Evolutionary conservation across 2,888 invertebrate species (phyloP).

Genomic region (Agonopterix heracliana): DNA sequence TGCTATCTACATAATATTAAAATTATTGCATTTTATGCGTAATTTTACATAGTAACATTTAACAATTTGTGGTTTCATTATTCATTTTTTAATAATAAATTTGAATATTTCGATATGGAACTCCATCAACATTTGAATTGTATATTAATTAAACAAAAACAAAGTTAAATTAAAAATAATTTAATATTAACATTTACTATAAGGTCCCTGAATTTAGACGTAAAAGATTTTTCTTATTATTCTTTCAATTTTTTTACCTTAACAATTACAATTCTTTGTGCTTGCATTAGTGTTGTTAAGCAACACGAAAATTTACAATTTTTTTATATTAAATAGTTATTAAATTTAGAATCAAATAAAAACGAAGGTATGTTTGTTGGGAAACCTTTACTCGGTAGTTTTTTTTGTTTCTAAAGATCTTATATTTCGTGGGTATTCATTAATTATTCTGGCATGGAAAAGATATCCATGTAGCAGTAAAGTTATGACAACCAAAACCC

Average conservation of each 20-base stretch:
- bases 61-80: conserved; percentile 4
- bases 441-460: too few relatives aligned
- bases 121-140: neutral
- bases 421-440: too few relatives aligned
- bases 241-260: conserved; percentile 9
- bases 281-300: conserved; percentile 4
- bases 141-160: neutral
- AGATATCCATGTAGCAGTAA: too few relatives aligned
- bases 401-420: too few relatives aligned
- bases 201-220: conserved; percentile 42
- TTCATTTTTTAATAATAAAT: neutral
- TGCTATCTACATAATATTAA: conserved; percentile 47
- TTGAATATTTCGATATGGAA: conserved; percentile 3
- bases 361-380: too few relatives aligned
- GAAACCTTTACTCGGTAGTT: too few relatives aligned
- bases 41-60: conserved; percentile 14
- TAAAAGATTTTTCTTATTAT: conserved; percentile 18
- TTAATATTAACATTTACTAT: conserved; percentile 9
- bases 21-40: conserved; percentile 62
- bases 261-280: conserved; percentile 9
- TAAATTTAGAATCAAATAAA: conserved; percentile 11
- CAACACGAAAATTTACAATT: conserved; percentile 7
- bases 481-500: too few relatives aligned
- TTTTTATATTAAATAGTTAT: conserved; percentile 18
- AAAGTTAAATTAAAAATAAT: neutral